Evolutionary conservation across 2,888 invertebrate genomes (phyloP).

Genomic region (Zelleria hepariella): DNA sequence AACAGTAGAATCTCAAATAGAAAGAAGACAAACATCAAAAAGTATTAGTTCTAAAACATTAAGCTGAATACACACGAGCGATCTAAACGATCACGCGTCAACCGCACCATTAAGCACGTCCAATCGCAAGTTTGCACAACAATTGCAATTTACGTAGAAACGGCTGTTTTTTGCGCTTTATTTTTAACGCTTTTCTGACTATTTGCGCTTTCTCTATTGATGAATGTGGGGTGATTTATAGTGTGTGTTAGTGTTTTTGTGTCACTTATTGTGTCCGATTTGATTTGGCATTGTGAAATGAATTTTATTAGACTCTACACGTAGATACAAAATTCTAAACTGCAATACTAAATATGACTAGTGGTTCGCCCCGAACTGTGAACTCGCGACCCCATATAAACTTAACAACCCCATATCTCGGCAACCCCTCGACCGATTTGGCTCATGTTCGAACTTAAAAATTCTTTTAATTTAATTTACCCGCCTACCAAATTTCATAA

Average conservation of each 20-base stretch:
- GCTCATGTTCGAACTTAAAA: too few species aligned
- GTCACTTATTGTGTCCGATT: constrained; percentile 29
- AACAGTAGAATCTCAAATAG: background rate
- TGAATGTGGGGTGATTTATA: constrained; percentile 35
- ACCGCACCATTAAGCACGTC: constrained; percentile 66
- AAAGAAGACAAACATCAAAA: background rate
- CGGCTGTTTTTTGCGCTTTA: constrained; percentile 52
- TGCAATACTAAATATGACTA: too few species aligned
- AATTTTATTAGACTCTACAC: too few species aligned
- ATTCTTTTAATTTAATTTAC: too few species aligned
- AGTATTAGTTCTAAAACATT: constrained; percentile 58
- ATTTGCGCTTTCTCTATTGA: constrained; percentile 31
- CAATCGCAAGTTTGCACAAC: constrained; percentile 68
- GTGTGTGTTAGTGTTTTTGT: constrained; percentile 18
- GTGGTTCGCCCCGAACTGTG: too few species aligned
- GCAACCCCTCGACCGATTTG: too few species aligned
- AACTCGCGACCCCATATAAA: too few species aligned
- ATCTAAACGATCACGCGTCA: constrained; percentile 41
- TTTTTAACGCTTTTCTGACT: constrained; percentile 52
- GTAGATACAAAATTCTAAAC: too few species aligned
- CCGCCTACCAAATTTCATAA: too few species aligned
- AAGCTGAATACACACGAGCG: constrained; percentile 55
- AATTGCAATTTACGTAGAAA: constrained; percentile 57
- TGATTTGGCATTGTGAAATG: too few species aligned
- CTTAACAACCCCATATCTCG: too few species aligned